phyloP scores from a whole-genome alignment of 92 coral and sea anemone species.

The Pocillopora meandrina region DNA sequence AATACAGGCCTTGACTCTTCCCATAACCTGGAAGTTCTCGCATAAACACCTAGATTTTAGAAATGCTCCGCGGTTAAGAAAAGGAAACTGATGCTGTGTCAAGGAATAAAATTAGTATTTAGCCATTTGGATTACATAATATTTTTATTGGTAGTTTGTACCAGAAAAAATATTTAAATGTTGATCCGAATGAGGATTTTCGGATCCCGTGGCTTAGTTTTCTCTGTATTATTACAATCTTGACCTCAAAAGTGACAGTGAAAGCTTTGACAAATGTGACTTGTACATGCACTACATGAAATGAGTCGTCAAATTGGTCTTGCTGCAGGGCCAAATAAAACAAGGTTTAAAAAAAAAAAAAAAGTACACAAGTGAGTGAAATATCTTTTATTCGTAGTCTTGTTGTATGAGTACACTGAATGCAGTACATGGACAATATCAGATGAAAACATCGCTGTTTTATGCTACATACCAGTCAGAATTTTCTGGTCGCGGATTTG shows the following conservation, averaged over 20 bases:
- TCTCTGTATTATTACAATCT: too few species aligned
- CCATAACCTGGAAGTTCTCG: conserved; percentile 50
- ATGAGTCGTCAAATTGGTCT: background rate
- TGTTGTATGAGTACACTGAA: background rate
- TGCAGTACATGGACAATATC: background rate
- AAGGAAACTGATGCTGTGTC: background rate
- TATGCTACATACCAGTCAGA: conserved; percentile 41
- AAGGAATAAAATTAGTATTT: background rate
- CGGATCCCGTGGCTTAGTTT: too few species aligned
- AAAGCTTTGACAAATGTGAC: too few species aligned
- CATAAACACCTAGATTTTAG: conserved; percentile 37
- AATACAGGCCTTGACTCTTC: conserved; percentile 38
- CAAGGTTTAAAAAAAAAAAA: background rate
- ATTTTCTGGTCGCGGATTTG: conserved; percentile 41
- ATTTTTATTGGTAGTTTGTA: too few species aligned
- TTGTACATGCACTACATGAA: background rate
- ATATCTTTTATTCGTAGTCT: background rate
- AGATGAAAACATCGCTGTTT: background rate
- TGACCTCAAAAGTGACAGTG: too few species aligned
- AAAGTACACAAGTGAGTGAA: background rate
- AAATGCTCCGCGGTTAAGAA: background rate
- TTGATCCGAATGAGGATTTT: too few species aligned
- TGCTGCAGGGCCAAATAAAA: background rate
- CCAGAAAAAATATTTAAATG: too few species aligned
- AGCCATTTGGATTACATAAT: too few species aligned